Base-by-base conservation (phyloP, 2,797 vertebrate species). In the Picus viridis region DNA sequence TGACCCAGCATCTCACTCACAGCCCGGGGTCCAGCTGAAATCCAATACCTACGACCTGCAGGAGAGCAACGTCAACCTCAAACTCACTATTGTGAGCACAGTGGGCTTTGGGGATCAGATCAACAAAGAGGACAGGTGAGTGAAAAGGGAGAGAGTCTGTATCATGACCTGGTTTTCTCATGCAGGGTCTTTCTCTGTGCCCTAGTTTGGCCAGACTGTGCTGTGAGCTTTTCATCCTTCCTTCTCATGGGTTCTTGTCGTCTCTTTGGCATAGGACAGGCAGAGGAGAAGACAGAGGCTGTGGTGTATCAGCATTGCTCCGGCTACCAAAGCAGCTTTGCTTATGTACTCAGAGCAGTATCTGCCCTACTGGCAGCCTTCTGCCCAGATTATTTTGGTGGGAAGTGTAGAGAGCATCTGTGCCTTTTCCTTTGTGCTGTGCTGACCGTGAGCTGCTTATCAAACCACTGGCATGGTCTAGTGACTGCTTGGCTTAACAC, bases 91-190 rank as follows among this genome's bases (percentile, higher is more conserved):
- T 5, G 99, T 99, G 71, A 99, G 99, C 98, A 99, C 98, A 0
- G 98, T 99, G 81, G 99, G 99, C 78, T 99, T 99, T 73, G 99
- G 99, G 51, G 99, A 99, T 96, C 99, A 99, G 96, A 99, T 99
- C 93, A 99, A 99, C 96, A 99, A 99, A 96, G 99, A 99, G 81
- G 98, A 99, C 97, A 99, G 99, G 99, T 99, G 95, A 97, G 93
- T 68, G 70, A 63, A 69, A 23, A 14, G 43, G 6, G 12, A 76
- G 49, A 63, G 56, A 86, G 12, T 16, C 45, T 59, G 1, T 73
- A 10, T 32, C 0, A 0, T 86, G 57, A 36, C 47, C 29, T 63
- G 27, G 12, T 73, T 93, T 63, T 67, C 39, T 81, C 6, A 10
- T 63, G 12, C 13, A 70, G 13, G 16, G 10, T 78, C 27, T 89